Evolutionary conservation across 1,140 invertebrate genomes (phyloP).

Genomic region (Glossosoma conforme): DNA sequence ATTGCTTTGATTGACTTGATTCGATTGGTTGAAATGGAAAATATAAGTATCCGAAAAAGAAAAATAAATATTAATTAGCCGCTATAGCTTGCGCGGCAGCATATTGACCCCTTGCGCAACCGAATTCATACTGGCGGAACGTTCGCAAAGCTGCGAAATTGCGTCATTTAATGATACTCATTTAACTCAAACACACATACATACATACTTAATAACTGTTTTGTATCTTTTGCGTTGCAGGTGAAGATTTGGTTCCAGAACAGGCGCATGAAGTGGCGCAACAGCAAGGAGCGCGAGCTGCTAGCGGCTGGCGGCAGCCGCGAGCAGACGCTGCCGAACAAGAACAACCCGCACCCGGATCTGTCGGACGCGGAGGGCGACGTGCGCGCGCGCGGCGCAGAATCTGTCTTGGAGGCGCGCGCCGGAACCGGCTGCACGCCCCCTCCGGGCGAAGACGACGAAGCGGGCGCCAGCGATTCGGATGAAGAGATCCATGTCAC

Average conservation of each 20-base stretch:
- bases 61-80: no score
- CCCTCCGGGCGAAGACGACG: constrained; percentile 31
- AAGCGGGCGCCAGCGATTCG: constrained; percentile 60
- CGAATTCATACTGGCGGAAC: no score
- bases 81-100: no score
- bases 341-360: constrained; percentile 95
- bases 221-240: constrained; percentile 53
- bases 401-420: no score
- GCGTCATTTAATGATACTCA: no score
- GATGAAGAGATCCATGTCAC: constrained; percentile 80
- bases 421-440: constrained; percentile 52
- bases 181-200: no score
- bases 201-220: no score
- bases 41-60: no score
- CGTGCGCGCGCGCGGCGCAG: constrained; percentile 62
- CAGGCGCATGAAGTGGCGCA: constrained; percentile 93
- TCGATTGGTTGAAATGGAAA: no score
- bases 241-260: constrained; percentile 98
- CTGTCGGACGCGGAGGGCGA: constrained; percentile 84
- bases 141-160: no score
- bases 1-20: no score
- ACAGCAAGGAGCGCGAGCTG: constrained; percentile 93
- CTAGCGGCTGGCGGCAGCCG: constrained; percentile 86
- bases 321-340: constrained; percentile 92
- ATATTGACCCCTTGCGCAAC: no score